Conservation (phyloP, 1,140 invertebrate species). For the Scaptomyza hsui region DNA sequence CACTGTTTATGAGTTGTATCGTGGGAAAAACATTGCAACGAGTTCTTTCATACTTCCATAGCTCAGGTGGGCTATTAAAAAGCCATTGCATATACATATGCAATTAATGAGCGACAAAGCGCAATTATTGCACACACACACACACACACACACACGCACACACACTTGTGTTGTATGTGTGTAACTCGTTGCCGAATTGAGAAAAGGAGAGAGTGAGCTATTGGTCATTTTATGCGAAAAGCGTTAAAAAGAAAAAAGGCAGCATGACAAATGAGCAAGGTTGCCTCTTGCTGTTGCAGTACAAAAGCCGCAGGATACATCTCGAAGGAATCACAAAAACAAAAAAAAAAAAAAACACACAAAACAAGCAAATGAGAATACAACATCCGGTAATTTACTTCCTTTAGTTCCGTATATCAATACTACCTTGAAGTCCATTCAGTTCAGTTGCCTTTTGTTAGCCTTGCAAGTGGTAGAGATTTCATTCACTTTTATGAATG, state of each 20-base stretch:
- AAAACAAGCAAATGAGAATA: constrained; percentile 80
- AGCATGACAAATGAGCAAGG: constrained; percentile 68
- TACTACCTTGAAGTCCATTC: constrained; percentile 56
- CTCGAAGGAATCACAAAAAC: constrained; percentile 74
- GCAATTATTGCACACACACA: constrained; percentile 25
- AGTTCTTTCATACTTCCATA: constrained; percentile 13
- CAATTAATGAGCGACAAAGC: constrained; percentile 65
- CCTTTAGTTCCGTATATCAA: constrained; percentile 78
- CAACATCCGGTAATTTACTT: constrained; percentile 84
- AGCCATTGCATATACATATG: constrained; percentile 65
- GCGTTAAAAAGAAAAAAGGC: constrained; percentile 20
- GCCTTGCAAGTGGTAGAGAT: constrained; percentile 51
- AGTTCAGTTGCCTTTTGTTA: constrained; percentile 51
- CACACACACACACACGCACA: not conserved
- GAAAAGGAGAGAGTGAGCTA: constrained; percentile 16
- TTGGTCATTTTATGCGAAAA: constrained; percentile 72
- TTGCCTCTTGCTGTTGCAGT: constrained; percentile 42
- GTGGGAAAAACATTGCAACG: constrained; percentile 57
- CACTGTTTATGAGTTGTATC: constrained; percentile 16
- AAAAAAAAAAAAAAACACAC: too few species aligned
- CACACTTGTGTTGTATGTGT: constrained; percentile 1
- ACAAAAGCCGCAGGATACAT: constrained; percentile 78
- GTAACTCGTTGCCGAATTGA: constrained; percentile 52
- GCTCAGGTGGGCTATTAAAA: constrained; percentile 61
- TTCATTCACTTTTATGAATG: constrained; percentile 71